A percentile compares a stretch with the other conserved stretches of the same genome.
phyloP scores from a whole-genome alignment of 2,113 vertebrate genomes.

The Glaucomys volans region DNA sequence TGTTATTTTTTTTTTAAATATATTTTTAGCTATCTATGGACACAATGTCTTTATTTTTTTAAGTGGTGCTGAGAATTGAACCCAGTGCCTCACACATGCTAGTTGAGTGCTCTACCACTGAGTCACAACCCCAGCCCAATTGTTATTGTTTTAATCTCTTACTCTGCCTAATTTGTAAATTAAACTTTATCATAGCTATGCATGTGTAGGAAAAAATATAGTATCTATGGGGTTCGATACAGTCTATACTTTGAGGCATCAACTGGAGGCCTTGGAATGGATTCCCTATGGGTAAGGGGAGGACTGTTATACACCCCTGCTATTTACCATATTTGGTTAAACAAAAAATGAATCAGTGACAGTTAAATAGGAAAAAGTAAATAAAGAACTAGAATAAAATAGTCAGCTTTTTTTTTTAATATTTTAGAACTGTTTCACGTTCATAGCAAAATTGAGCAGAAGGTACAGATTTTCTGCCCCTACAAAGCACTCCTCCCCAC shows the following conservation, averaged over 20 bases:
- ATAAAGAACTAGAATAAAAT: conserved; percentile 13
- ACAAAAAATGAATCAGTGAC: neutral
- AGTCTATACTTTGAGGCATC: neutral
- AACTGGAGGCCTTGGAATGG: neutral
- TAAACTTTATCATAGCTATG: neutral
- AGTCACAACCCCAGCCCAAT: neutral
- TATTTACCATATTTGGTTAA: neutral
- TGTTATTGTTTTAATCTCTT: neutral
- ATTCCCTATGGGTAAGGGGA: neutral
- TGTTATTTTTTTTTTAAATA: neutral
- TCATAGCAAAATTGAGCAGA: neutral
- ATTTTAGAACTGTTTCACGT: neutral
- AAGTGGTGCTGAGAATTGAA: too few species aligned
- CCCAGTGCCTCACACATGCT: too few species aligned
- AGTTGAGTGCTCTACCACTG: too few species aligned
- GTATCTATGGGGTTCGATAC: neutral
- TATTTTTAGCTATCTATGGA: too few species aligned
- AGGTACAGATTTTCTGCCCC: neutral
- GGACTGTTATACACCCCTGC: neutral
- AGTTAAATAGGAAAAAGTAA: neutral
- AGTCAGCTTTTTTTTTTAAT: neutral
- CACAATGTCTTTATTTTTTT: too few species aligned
- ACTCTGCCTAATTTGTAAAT: neutral
- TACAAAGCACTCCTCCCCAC: neutral
- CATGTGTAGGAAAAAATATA: neutral